Evolutionary conservation across 2,113 vertebrate species (phyloP).

Genomic region (human (Homo sapiens)): GRCh38 chr3:153935501-153936000

Average conservation of each 20-base stretch:
- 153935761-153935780: background rate
- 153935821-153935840: background rate
- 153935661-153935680: background rate
- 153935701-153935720: background rate
- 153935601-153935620: background rate
- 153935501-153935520: background rate
- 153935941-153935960: background rate
- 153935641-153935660: background rate
- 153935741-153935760: background rate
- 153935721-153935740: background rate
- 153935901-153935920: background rate
- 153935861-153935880: background rate
- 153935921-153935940: background rate
- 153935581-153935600: background rate
- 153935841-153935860: background rate
- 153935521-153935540: background rate
- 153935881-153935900: background rate
- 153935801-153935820: background rate
- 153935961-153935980: background rate
- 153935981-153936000: background rate
- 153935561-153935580: background rate
- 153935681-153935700: background rate
- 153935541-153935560: background rate
- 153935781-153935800: background rate
- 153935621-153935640: background rate